Conservation (phyloP, 2,113 vertebrate genomes). For the Silurus meridionalis region DNA sequence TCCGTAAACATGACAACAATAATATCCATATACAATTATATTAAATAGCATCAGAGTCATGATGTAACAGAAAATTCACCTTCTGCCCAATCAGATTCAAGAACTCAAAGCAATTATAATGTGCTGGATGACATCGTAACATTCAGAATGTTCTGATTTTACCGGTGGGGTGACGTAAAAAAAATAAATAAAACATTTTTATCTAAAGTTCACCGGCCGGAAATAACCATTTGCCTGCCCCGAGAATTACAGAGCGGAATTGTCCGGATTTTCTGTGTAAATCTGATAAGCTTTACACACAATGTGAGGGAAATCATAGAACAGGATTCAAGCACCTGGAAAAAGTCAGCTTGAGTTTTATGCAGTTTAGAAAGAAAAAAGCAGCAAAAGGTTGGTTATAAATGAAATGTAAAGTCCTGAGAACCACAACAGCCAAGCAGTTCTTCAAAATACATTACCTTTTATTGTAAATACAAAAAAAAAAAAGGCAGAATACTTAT, state of each 20-base stretch:
- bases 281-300: background rate
- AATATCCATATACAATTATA: background rate
- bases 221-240: background rate
- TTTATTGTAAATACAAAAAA: too few species aligned
- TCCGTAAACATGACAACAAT: background rate
- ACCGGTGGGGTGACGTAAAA: background rate
- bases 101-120: background rate
- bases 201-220: background rate
- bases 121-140: background rate
- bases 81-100: background rate
- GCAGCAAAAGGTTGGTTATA: background rate
- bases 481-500: too few species aligned
- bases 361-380: background rate
- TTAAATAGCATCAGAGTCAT: background rate
- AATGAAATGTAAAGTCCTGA: background rate
- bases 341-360: background rate
- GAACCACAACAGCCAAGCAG: background rate
- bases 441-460: background rate
- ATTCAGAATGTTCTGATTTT: background rate
- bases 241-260: background rate
- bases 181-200: too few species aligned
- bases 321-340: background rate
- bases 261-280: conserved; percentile 13
- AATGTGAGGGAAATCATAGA: background rate
- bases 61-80: background rate